Evolutionary conservation across 2,113 vertebrate species (phyloP).

Genomic region (Gymnobelideus leadbeateri): DNA sequence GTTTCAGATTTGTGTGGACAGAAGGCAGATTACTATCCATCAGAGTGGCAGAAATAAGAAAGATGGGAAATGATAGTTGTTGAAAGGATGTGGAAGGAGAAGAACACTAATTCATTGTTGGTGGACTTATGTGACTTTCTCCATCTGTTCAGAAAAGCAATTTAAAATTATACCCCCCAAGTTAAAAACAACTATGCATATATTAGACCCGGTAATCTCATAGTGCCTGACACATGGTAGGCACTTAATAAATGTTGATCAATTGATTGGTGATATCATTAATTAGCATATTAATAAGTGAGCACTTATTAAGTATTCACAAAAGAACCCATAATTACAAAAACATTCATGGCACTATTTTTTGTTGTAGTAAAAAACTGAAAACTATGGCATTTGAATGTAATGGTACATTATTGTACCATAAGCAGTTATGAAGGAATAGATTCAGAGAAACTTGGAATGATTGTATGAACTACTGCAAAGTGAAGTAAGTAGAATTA

Average conservation of each 20-base stretch:
- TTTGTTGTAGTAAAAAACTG: not conserved
- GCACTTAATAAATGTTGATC: not conserved
- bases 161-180: not conserved
- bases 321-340: not conserved
- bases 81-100: not conserved
- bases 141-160: not conserved
- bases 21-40: not conserved
- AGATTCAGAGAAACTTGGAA: not conserved
- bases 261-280: not conserved
- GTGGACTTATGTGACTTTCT: not conserved
- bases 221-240: conserved; percentile 4
- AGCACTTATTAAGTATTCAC: not conserved
- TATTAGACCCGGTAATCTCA: not conserved
- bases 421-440: not conserved
- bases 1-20: not conserved
- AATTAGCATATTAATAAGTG: not conserved
- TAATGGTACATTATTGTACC: not conserved
- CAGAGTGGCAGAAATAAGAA: not conserved
- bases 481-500: not conserved
- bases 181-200: not conserved
- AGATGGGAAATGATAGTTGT: not conserved
- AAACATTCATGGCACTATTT: not conserved
- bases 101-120: not conserved
- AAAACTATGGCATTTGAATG: not conserved
- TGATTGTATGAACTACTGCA: not conserved